Conservation (phyloP, 92 coral and sea anemone species). For the Palythoa grandis region DNA sequence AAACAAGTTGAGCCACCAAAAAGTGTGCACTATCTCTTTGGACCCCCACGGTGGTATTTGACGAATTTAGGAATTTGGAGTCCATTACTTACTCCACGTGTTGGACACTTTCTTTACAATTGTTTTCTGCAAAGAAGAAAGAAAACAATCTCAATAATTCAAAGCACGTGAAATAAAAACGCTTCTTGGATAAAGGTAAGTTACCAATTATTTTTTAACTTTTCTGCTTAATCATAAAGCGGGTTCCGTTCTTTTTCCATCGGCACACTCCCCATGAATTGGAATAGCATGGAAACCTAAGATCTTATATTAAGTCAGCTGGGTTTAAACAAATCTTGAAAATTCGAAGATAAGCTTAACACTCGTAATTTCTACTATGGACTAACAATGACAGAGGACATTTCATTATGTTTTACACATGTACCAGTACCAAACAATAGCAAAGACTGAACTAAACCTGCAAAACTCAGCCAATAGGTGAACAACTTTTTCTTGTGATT, state of each 20-base stretch:
- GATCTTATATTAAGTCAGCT: not conserved
- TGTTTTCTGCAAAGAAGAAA: not conserved
- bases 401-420: not conserved
- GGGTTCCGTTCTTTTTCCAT: not conserved
- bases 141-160: not conserved
- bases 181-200: not conserved
- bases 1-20: conserved; percentile 31
- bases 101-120: not conserved
- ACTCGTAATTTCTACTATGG: not conserved
- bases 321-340: not conserved
- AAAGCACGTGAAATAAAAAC: not conserved
- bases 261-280: too few relatives aligned
- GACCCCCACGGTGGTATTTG: not conserved
- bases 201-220: not conserved
- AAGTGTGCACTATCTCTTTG: not conserved
- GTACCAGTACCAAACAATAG: not conserved
- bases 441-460: not conserved
- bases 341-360: not conserved
- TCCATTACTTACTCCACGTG: conserved; percentile 6
- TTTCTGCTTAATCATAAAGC: not conserved
- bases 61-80: not conserved
- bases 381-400: not conserved
- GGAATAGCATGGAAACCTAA: not conserved
- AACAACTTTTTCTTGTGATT: not conserved
- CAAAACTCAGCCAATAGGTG: not conserved